phyloP scores from a whole-genome alignment of 2,113 vertebrate genomes.

The Nannobrachium achirus region DNA sequence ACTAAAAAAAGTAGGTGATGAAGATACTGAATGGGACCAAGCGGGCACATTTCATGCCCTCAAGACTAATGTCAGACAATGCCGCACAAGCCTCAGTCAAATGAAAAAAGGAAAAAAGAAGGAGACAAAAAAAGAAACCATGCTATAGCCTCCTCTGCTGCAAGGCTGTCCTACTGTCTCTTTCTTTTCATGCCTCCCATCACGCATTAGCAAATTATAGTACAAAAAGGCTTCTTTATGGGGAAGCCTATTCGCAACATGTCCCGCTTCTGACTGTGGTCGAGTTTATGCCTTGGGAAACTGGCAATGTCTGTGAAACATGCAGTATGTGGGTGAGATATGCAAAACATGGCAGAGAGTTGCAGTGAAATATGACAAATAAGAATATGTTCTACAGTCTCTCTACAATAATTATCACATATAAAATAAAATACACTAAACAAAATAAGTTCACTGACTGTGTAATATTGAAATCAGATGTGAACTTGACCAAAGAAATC shows the following conservation, averaged over 20 bases:
- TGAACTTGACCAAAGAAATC: too few species aligned
- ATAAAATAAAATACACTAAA: background rate
- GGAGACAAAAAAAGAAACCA: constrained; percentile 6
- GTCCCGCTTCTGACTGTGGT: constrained; percentile 26
- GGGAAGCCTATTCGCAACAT: constrained; percentile 13
- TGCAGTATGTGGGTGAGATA: constrained; percentile 21
- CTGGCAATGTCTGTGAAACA: constrained; percentile 36
- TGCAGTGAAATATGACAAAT: background rate
- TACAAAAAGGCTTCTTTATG: constrained; percentile 34
- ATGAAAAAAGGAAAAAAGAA: constrained; percentile 52
- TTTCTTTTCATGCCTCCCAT: constrained; percentile 55
- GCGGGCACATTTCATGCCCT: constrained; percentile 38
- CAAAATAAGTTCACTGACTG: background rate
- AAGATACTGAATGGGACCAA: constrained; percentile 35
- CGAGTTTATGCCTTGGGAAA: constrained; percentile 42
- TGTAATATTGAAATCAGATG: too few species aligned
- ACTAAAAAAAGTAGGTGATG: constrained; percentile 34
- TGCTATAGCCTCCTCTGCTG: constrained; percentile 48
- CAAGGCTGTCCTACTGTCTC: constrained; percentile 39
- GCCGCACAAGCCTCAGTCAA: constrained; percentile 58
- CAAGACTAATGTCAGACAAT: constrained; percentile 50
- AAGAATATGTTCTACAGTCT: background rate
- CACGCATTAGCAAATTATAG: constrained; percentile 35
- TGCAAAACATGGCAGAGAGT: constrained; percentile 18
- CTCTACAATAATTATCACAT: background rate